Base-by-base conservation (phyloP, 2,888 invertebrate species). In the Eupithecia abbreviata region DNA sequence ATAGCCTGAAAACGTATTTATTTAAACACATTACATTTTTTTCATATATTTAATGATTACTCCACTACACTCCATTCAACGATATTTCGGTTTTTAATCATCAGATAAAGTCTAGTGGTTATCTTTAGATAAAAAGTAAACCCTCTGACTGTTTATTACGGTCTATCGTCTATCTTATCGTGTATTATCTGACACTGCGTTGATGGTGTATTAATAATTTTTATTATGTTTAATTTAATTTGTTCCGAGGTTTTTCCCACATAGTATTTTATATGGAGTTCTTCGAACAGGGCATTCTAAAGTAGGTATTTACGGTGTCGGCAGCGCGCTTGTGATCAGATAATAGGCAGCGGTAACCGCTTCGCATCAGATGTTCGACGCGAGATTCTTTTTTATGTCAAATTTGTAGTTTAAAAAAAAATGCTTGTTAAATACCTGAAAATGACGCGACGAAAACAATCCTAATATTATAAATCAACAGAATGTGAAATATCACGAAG, bases 71-170 rank as follows among this genome's bases (percentile, higher is more conserved):
- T 71, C 67, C 41, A 43, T 68, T 13, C 13, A 74, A 41, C 41
- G 58, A 67, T 65, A 55, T 30, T 45, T 51, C 18, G 10, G 3
- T 41, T 55, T 75, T 43, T 71, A 75, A 75, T 75, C 70, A 43
- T 45, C 30, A 62, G 43, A 66, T 65, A 58, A 4, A 12, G 69
- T 70, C 65, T 66, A 42, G 65, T 41, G 42, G 74, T 41, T 75
- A 75, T 75, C 75, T 43, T 10, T 47, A 30, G 75, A 75, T 75
- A 75, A 62, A 30, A 62, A 62, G 62, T 62, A 30, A 75, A 51
- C 62, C 62, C 74, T 7, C 41, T 45, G 45, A 47, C 18, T 58
- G 72, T 75, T 47, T 75, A 71, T 71, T 71, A 67, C 66, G 49
- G 30, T 43, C 18, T 75, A 70, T 75, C 74, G 30, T 42, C 41